These are phyloP conservation scores for Volucella bombylans DNA, from an alignment of 2,888 invertebrate genomes.

Conservation along the genomic window DNA sequence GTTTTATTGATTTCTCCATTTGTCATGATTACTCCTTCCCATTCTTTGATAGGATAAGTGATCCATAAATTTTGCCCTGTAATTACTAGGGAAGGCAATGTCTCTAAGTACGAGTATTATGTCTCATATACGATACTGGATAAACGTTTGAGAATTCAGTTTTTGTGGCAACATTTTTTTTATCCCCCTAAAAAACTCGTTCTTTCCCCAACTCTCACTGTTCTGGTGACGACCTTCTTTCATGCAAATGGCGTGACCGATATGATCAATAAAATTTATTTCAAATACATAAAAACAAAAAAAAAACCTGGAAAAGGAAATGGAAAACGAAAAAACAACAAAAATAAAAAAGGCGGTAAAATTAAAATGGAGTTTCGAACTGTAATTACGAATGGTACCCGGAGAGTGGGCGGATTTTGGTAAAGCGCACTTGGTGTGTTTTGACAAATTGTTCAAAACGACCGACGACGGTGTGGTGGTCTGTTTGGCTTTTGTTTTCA, in stretches of 20 bases:
- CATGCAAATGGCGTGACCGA: constrained; percentile 64
- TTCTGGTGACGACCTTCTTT: neutral
- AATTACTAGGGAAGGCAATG: constrained; percentile 39
- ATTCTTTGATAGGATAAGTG: constrained; percentile 25
- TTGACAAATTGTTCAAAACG: constrained; percentile 47
- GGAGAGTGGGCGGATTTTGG: constrained; percentile 20
- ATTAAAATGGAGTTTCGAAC: constrained; percentile 32
- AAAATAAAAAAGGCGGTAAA: neutral
- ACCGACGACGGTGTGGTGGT: neutral
- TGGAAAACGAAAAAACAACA: neutral
- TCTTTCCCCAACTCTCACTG: neutral
- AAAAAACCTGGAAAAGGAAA: neutral
- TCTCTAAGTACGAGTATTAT: constrained; percentile 9
- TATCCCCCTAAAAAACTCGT: neutral
- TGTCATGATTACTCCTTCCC: constrained; percentile 33
- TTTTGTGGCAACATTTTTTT: constrained; percentile 23
- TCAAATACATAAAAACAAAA: constrained; percentile 19
- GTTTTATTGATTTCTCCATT: constrained; percentile 55
- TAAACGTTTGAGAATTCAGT: constrained; percentile 39
- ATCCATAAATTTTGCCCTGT: constrained; percentile 51
- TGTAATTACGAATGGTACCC: constrained; percentile 36
- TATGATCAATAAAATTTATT: constrained; percentile 53
- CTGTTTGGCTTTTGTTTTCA: neutral
- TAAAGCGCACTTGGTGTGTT: constrained; percentile 27
- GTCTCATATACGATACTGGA: neutral